phyloP scores from a whole-genome alignment of 2,888 invertebrate species.

The Apamea epomidion region DNA sequence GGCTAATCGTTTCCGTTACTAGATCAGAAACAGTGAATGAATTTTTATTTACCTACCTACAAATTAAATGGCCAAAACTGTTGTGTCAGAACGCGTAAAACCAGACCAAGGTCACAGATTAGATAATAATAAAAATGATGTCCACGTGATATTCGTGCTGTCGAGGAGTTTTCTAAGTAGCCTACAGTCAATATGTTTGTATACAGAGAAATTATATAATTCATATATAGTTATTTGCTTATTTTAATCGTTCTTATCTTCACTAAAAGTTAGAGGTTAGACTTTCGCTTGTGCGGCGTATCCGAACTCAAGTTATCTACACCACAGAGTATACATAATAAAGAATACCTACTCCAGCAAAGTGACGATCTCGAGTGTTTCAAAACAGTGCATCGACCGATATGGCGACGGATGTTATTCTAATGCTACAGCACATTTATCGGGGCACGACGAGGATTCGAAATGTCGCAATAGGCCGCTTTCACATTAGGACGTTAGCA shows the following conservation, averaged over 20 bases:
- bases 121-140: conserved; percentile 70
- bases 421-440: conserved; percentile 46
- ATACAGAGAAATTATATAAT: conserved; percentile 34
- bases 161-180: conserved; percentile 9
- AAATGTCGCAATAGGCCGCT: too few relatives aligned
- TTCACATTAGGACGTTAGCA: too few relatives aligned
- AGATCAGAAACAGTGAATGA: conserved; percentile 15
- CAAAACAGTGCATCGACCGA: conserved; percentile 56
- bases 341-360: conserved; percentile 14
- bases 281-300: conserved; percentile 34
- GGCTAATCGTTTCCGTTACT: conserved; percentile 7
- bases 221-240: conserved; percentile 7
- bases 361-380: conserved; percentile 42
- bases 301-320: conserved; percentile 16
- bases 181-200: conserved; percentile 30
- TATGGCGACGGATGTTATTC: conserved; percentile 56
- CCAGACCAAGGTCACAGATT: conserved; percentile 72
- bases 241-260: conserved; percentile 36
- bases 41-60: conserved; percentile 36
- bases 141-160: conserved; percentile 49
- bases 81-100: conserved; percentile 46
- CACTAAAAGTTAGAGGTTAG: conserved; percentile 38
- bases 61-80: conserved; percentile 20
- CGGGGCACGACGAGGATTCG: conserved; percentile 18
- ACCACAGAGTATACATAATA: conserved; percentile 18